Conservation (phyloP, 2,888 invertebrate species). For the Drosophila multiciliata region DNA sequence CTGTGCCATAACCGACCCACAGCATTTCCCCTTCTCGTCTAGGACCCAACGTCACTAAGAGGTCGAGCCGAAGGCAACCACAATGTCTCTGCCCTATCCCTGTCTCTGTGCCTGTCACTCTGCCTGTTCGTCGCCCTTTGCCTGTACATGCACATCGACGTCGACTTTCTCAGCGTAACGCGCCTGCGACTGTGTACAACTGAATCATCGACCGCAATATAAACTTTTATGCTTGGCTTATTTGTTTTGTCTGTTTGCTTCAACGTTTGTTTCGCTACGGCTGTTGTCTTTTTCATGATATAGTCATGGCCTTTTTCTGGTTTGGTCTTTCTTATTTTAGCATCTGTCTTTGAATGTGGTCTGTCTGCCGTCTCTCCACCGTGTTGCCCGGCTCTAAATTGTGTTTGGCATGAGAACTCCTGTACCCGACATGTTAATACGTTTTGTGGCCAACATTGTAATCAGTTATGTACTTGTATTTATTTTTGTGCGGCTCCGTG, state of each 20-base stretch:
- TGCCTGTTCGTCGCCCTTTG: slow-evolving; percentile 9
- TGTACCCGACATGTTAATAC: slow-evolving; percentile 73
- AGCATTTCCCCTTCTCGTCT: slow-evolving; percentile 16
- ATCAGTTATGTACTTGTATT: slow-evolving; percentile 55
- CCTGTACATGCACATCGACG: slow-evolving; percentile 3
- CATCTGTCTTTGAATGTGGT: slow-evolving; percentile 46
- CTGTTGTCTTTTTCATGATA: slow-evolving; percentile 61
- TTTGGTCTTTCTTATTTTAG: slow-evolving; percentile 28
- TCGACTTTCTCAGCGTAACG: slow-evolving; percentile 27
- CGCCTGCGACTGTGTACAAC: slow-evolving; percentile 46
- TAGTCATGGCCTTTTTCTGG: slow-evolving; percentile 37
- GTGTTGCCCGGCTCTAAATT: slow-evolving; percentile 32
- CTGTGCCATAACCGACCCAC: slow-evolving; percentile 53
- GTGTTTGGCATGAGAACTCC: slow-evolving; percentile 38
- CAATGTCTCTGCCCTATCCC: slow-evolving; percentile 41
- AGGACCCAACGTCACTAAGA: slow-evolving; percentile 38
- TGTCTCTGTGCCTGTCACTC: background rate
- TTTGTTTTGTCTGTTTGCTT: slow-evolving; percentile 73
- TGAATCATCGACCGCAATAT: slow-evolving; percentile 80
- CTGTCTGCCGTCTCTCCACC: slow-evolving; percentile 8
- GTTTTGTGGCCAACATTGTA: slow-evolving; percentile 73
- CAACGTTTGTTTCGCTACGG: slow-evolving; percentile 44
- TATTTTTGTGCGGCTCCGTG: slow-evolving; percentile 4
- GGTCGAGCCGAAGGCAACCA: slow-evolving; percentile 57
- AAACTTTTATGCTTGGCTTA: slow-evolving; percentile 80